Base-by-base conservation (phyloP, 2,797 vertebrate genomes). In the Agapornis canus region DNA sequence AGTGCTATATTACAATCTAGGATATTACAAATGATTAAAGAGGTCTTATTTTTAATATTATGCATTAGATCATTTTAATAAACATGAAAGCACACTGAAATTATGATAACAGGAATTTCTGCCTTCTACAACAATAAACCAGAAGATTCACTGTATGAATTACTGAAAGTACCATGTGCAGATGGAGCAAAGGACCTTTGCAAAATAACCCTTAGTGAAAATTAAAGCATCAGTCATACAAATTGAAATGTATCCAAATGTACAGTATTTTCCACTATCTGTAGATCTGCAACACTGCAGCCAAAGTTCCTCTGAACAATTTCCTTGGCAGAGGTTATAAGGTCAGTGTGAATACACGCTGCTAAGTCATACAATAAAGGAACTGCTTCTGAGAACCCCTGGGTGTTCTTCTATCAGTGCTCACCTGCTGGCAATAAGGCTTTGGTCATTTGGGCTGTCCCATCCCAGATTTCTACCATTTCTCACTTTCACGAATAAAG, bases 171-270 rank as follows among this genome's bases (percentile, higher is more conserved):
- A 68, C 27, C 43, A 31, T 0, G 21, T 25, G 12, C 0, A 2
- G 61, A 31, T 25, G 35, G 52, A 75, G 47, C 35, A 71, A 82
- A 61, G 8, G 35, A 64, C 35, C 66, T 92, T 39, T 56, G 57
- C 63, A 96, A 95, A 90, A 86, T 31, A 32, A 70, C 35, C 3
- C 4, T 43, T 23, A 40, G 47, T 69, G 73, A 93, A 94, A 96
- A 88, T 57, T 47, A 82, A 95, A 92, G n/a, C 26, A 90, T 75
- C 51, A 35, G 63, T 93, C 78, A 73, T 15, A 79, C 29, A 92
- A 90, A 84, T 27, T 54, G 47, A 84, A 91, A 72, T 10, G 39
- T 63, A 94, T 42, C 66, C 63, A 79, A 81, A 66, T 26, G 37
- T 49, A 60, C 42, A 87, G 29, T 45, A 83, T 84, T 89, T 94